Base-by-base conservation (phyloP, 2,888 invertebrate genomes). In the Eristalis intricaria region DNA sequence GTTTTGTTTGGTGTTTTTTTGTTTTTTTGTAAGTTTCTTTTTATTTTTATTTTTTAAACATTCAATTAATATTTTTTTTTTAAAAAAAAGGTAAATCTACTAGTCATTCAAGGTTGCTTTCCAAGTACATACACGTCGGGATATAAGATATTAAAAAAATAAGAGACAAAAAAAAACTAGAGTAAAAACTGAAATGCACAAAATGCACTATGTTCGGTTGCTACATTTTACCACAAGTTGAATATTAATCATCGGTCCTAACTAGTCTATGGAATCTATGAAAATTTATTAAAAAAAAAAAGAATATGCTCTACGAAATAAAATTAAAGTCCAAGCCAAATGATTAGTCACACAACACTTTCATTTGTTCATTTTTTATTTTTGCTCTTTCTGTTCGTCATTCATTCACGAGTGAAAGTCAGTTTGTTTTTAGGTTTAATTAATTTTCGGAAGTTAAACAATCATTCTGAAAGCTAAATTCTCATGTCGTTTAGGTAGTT, bases 301-400 rank as follows among this genome's bases (percentile, higher is more conserved):
- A 68, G 10, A 32, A 32, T 65, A 80, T 77, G 76, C 50, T 75
- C 83, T 85, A 85, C 77, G 32, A 70, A 56, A 58, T 56, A 77
- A 81, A 85, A 70, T 43, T 68, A 79, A 71, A 60, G 40, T 86
- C 84, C 89, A 89, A 88, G 88, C 89, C 84, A 89, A 88, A 86
- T 87, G 84, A 89, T 89, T 89, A 89, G 89, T 89, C 88, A 89
- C 89, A 89, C 88, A 89, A 89, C 82, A 89, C 80, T 84, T 75
- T 85, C 85, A 85, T 78, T 88, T 79, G 87, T 83, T 83, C 63
- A n/a, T 60, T 3, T 32, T 10, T 40, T 61, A 5, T 66, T 22
- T 66, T 19, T 60, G 19, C 38, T 69, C 13, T 58, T 71, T 69
- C 8, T 64, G 32, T 50, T 50, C 19, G 50, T 19, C 19, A 19